Base-by-base conservation (phyloP, 2,888 invertebrate genomes). In the Sussaba pulchella region DNA sequence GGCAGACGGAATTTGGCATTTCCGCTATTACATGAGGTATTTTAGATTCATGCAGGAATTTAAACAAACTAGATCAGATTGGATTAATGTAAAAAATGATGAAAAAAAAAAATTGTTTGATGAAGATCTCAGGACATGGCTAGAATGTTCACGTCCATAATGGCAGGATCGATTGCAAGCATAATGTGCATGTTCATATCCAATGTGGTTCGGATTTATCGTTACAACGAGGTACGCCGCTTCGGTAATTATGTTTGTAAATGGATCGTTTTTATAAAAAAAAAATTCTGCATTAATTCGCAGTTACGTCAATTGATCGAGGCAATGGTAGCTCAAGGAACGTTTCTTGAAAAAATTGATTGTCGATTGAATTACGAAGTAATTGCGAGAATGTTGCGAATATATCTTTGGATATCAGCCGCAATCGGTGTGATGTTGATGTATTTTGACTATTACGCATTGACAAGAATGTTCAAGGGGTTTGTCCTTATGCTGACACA, bases 291-390 rank as follows among this genome's bases (percentile, higher is more conserved):
- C n/a, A 24, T 26, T 24, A 19, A 2, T 59, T 45, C 26, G 1
- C 59, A 83, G 81, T 50, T 79, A 3, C 19, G 59, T 31, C 69
- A 78, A 50, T 72, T 78, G 12, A 70, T 83, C 36, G 70, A 79
- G 1, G 43, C 63, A 21, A 45, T 83, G 1, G 63, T 63, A 2
- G 45, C 66, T 8, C 74, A 77, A 10, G 57, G 77, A 17, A 26
- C 14, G n/a, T 45, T 77, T 67, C 54, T 83, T 12, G 45, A 77
- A 19, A 76, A 77, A 77, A 52, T 79, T 36, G 74, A 61, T 36
- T 71, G 76, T 50, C 78, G 45, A 19, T 52, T 76, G 9, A 52
- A 71, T 41, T 74, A 79, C 64, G 67, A 52, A 14, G 45, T 21
- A 8, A 69, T 36, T 39, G 50, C 9, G 0, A 79, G 43, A 50